These are phyloP conservation scores for Sesamia nonagrioides DNA, from an alignment of 1,140 invertebrate species.

Conservation along the genomic window DNA sequence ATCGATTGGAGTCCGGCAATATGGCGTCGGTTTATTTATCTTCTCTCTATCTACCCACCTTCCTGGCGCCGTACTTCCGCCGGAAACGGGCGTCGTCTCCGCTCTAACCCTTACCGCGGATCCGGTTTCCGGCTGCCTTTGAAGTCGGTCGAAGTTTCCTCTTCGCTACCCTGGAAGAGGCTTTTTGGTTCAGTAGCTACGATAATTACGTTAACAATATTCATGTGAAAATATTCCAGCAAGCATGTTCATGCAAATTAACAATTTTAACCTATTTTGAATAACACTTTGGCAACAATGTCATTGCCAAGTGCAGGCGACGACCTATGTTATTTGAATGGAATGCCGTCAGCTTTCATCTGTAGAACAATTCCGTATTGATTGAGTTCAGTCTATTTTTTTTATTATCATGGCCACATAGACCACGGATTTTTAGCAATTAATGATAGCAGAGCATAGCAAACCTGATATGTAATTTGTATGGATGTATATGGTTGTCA, in stretches of 20 bases:
- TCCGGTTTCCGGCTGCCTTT: conserved; percentile 85
- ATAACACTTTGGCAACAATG: conserved; percentile 34
- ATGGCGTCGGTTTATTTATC: conserved; percentile 83
- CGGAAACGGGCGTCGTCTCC: conserved; percentile 85
- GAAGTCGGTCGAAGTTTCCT: conserved; percentile 78
- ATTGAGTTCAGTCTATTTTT: no score
- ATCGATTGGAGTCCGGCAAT: conserved; percentile 81
- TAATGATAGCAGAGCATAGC: no score
- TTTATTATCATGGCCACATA: no score
- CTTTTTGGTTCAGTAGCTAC: conserved; percentile 64
- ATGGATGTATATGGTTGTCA: no score
- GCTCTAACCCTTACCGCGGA: conserved; percentile 85
- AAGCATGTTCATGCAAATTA: background rate
- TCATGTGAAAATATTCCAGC: conserved; percentile 1
- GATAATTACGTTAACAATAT: conserved; percentile 47
- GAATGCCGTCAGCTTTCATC: background rate
- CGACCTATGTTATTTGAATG: conserved; percentile 22
- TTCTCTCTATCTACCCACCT: conserved; percentile 77
- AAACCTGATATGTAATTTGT: no score
- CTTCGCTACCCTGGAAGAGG: conserved; percentile 56
- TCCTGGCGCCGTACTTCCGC: conserved; percentile 84
- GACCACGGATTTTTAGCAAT: no score
- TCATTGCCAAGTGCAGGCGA: conserved; percentile 33
- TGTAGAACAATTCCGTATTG: no score
- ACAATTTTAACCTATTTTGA: background rate